Base-by-base conservation (phyloP, 2,797 vertebrate species). In the Pipistrellus kuhlii region DNA sequence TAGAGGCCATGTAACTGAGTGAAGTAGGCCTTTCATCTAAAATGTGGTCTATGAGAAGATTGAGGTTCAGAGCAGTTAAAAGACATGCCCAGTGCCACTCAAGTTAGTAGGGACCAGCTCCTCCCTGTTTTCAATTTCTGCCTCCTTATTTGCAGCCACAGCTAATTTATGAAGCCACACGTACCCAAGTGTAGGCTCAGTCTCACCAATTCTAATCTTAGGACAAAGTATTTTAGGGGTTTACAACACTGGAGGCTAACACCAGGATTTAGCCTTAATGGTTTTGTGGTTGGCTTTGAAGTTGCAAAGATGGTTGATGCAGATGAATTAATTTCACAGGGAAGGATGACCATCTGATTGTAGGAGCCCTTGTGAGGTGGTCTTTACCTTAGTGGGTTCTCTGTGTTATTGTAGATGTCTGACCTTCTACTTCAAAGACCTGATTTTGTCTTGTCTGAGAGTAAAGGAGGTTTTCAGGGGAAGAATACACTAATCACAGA, bases 371-470 rank as follows among this genome's bases (percentile, higher is more conserved):
- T 44, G 25, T n/a, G 48, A n/a, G 1, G 18, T 9, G 32, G 10
- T 9, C 10, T 78, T 85, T 64, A 30, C 13, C 12, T 71, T 30
- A 18, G 14, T 15, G 25, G 23, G 21, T 27, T 89, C 32, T 88
- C 11, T 78, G 27, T 53, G 38, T 48, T 53, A 35, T 20, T 68
- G 5, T 14, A 0, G 10, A 10, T 82, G 57, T 66, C 81, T 95
- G 21, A 27, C 4, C 20, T 25, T 85, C 35, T 20, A 66, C 38
- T 72, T 53, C 44, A 57, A 91, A 93, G 69, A 44, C 17, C 20
- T 44, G 10, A 59, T 83, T 86, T 75, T 94, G 51, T 78, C 55
- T 80, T 73, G 7, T 57, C 38, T 91, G 64, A 83, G 64, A 85
- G 27, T 32, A 83, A 11, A 85, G 57, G 32, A 86, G 15, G 59